These are phyloP conservation scores for Archocentrus centrarchus DNA, from an alignment of 2,113 vertebrate genomes.

Conservation along the genomic window DNA sequence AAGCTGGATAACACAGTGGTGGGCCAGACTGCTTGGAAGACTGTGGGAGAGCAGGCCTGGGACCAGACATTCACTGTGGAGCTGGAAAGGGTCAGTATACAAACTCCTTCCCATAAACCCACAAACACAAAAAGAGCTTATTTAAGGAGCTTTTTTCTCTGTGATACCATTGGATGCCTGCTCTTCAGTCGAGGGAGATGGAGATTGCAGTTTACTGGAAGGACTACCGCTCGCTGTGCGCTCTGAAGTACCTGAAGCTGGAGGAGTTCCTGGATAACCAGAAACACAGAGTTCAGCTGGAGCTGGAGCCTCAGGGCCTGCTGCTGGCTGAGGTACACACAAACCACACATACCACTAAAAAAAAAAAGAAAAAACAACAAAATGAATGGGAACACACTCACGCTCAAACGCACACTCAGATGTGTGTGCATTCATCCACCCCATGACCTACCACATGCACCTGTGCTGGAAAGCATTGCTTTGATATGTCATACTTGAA, in stretches of 20 bases:
- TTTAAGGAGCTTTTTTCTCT: background rate
- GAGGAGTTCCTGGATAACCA: slow-evolving; percentile 94
- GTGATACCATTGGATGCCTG: background rate
- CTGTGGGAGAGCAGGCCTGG: slow-evolving; percentile 85
- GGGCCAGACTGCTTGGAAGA: slow-evolving; percentile 89
- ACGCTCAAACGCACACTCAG: slow-evolving; percentile 4
- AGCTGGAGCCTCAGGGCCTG: slow-evolving; percentile 90
- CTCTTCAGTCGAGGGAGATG: slow-evolving; percentile 86
- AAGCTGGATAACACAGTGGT: slow-evolving; percentile 89
- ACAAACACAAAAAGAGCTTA: background rate
- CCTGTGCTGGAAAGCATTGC: slow-evolving; percentile 35
- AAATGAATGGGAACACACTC: background rate
- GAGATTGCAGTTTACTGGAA: slow-evolving; percentile 91
- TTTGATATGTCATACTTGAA: slow-evolving; percentile 53
- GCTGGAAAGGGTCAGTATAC: slow-evolving; percentile 86
- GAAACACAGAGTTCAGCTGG: slow-evolving; percentile 88
- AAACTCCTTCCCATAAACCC: background rate
- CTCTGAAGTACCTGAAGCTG: slow-evolving; percentile 91
- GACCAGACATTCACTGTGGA: slow-evolving; percentile 90
- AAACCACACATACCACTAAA: background rate
- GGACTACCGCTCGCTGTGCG: slow-evolving; percentile 89
- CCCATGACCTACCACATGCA: slow-evolving; percentile 43
- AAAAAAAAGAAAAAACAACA: background rate
- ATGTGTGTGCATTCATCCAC: slow-evolving; percentile 1
- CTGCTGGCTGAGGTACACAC: slow-evolving; percentile 87